Percentiles rank a stretch among this genome's conserved stretches.
Evolutionary conservation across 2,797 vertebrate genomes (phyloP).

Genomic region (Heteromormyrus szaboi): DNA sequence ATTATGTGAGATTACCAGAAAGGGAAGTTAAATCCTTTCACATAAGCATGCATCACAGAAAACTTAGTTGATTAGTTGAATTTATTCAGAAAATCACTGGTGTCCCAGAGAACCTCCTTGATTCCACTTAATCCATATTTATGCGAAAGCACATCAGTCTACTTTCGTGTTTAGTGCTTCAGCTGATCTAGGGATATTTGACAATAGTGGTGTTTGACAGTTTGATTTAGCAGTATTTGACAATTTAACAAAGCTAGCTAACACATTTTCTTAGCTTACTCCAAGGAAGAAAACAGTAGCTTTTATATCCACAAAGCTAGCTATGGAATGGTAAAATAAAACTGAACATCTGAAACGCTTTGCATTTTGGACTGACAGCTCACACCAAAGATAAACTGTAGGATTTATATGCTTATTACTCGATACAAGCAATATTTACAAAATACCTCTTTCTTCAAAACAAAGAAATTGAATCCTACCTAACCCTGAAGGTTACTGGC

Average conservation of each 20-base stretch:
- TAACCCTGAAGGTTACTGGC: neutral
- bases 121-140: neutral
- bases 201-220: neutral
- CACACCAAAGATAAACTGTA: neutral
- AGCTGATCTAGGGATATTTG: neutral
- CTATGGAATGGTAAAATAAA: neutral
- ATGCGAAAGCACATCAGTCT: slow-evolving; percentile 36
- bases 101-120: slow-evolving; percentile 32
- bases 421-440: neutral
- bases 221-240: neutral
- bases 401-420: neutral
- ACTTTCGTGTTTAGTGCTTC: neutral
- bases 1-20: neutral
- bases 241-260: neutral
- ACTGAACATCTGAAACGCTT: neutral
- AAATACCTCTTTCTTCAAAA: neutral
- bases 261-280: neutral
- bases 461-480: neutral
- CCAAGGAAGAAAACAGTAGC: neutral
- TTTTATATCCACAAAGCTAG: neutral
- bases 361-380: neutral
- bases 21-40: neutral
- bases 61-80: slow-evolving; percentile 17
- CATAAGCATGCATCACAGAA: neutral
- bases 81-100: slow-evolving; percentile 56